Conservation (phyloP, 2,113 vertebrate species). For the Athene noctua region DNA sequence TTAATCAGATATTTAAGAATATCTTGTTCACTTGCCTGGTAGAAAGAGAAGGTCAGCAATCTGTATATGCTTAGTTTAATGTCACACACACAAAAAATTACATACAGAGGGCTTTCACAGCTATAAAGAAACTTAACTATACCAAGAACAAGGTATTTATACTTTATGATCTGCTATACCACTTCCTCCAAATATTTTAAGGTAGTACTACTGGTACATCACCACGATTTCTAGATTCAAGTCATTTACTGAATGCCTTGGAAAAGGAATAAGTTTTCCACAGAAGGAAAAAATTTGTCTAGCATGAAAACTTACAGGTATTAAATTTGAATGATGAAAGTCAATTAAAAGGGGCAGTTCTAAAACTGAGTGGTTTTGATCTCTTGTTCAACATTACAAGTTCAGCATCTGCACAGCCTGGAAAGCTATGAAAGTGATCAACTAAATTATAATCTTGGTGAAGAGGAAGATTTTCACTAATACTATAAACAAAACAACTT, state of each 20-base stretch:
- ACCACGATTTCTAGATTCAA: neutral
- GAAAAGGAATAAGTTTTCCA: neutral
- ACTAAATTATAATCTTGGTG: neutral
- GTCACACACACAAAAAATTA: neutral
- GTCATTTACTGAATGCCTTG: neutral
- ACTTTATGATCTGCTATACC: neutral
- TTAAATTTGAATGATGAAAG: neutral
- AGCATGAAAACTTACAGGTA: neutral
- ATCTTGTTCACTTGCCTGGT: conserved; percentile 98
- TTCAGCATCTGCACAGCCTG: neutral
- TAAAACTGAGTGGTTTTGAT: neutral
- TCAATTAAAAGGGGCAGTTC: neutral
- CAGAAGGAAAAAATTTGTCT: neutral
- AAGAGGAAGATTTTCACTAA: neutral
- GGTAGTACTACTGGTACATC: neutral
- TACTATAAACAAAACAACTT: neutral
- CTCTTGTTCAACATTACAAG: neutral
- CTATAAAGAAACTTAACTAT: neutral
- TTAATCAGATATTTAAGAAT: conserved; percentile 97
- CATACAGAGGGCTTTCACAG: neutral
- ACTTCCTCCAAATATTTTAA: neutral
- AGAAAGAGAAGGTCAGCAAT: conserved; percentile 33
- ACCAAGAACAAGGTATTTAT: neutral
- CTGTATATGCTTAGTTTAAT: neutral
- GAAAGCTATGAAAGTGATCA: neutral